Percentiles rank a stretch among this genome's conserved stretches.
Evolutionary conservation across 2,113 vertebrate genomes (phyloP).

Genomic region (Neodon shergylaensis): DNA sequence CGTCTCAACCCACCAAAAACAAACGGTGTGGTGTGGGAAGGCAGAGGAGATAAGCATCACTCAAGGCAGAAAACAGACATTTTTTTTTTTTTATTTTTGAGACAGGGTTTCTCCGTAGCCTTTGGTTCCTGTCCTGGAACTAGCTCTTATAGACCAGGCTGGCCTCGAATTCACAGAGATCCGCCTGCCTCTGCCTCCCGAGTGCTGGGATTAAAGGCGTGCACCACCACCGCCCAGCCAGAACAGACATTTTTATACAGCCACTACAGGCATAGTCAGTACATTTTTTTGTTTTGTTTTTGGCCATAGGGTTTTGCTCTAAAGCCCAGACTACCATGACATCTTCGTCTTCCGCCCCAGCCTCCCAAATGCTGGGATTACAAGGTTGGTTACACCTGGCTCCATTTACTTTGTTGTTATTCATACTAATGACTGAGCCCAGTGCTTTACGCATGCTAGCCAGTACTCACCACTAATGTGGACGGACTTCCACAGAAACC

Average conservation of each 20-base stretch:
- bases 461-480: not conserved
- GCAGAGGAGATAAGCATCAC: too few species aligned
- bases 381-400: not conserved
- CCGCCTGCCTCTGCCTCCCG: too few species aligned
- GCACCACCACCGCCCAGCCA: too few species aligned
- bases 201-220: too few species aligned
- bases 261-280: not conserved
- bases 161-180: too few species aligned
- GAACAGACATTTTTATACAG: not conserved
- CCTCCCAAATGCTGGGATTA: not conserved
- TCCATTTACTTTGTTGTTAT: not conserved
- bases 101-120: too few species aligned
- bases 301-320: not conserved
- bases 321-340: not conserved
- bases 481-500: slow-evolving; percentile 4
- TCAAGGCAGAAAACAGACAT: not conserved
- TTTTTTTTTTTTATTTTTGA: too few species aligned
- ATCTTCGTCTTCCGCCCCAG: not conserved
- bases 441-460: not conserved
- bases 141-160: too few species aligned
- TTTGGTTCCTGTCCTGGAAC: too few species aligned
- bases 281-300: not conserved
- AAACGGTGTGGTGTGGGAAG: not conserved
- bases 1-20: not conserved
- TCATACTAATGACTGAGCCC: not conserved